Evolutionary conservation across 2,113 vertebrate species (phyloP).

Genomic region (Geococcyx californianus): DNA sequence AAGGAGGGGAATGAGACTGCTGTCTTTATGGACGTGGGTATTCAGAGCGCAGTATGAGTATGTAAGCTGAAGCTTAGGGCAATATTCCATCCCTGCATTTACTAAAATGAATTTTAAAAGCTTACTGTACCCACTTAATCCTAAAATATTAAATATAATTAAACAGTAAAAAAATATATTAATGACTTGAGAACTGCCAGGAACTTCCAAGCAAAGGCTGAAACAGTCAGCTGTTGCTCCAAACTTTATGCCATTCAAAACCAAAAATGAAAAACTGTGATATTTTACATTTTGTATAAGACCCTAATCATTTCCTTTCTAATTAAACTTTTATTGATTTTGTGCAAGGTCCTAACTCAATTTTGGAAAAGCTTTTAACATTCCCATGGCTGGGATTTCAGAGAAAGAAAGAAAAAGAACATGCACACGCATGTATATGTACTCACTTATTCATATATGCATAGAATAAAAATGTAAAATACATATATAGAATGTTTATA

Average conservation of each 20-base stretch:
- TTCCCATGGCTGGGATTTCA: background rate
- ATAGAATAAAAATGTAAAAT: background rate
- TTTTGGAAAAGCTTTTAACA: background rate
- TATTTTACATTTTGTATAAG: background rate
- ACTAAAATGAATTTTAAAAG: slow-evolving; percentile 36
- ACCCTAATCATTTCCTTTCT: background rate
- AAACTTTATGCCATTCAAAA: background rate
- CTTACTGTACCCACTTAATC: slow-evolving; percentile 1
- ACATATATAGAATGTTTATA: background rate
- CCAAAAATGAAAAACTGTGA: background rate
- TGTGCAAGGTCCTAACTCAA: background rate
- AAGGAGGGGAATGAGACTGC: background rate
- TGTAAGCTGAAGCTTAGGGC: background rate
- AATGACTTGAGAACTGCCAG: background rate
- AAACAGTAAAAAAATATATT: slow-evolving; percentile 24
- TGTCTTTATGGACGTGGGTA: background rate
- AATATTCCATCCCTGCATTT: slow-evolving; percentile 13
- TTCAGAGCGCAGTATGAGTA: background rate
- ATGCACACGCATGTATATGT: background rate
- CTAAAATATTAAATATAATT: slow-evolving; percentile 39
- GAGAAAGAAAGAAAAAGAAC: background rate
- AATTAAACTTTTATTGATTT: background rate
- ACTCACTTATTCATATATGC: background rate
- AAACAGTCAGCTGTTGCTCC: background rate
- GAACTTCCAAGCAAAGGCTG: background rate